phyloP scores from a whole-genome alignment of 2,888 invertebrate genomes.

The Lepidochrysops patricia region DNA sequence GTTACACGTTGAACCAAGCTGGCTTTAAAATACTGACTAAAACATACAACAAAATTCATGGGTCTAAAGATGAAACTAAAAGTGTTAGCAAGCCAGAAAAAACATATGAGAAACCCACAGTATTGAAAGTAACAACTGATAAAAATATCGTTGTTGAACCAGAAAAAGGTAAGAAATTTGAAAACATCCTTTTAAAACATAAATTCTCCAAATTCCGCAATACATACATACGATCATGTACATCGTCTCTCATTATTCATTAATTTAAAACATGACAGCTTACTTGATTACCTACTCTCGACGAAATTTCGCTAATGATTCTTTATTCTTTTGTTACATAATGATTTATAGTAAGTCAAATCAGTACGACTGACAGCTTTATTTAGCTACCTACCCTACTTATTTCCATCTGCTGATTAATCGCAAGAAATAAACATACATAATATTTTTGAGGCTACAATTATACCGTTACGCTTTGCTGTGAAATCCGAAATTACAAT shows the following conservation, averaged over 20 bases:
- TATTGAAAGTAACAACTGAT: conserved; percentile 41
- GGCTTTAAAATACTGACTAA: conserved; percentile 80
- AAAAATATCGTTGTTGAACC: conserved; percentile 37
- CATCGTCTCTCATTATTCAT: background rate
- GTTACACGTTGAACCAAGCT: conserved; percentile 76
- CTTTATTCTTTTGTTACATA: background rate
- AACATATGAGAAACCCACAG: conserved; percentile 39
- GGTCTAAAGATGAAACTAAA: conserved; percentile 61
- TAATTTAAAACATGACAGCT: background rate
- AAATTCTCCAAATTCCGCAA: no score
- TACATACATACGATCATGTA: no score
- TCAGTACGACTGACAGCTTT: background rate
- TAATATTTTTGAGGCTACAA: background rate
- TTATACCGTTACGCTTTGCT: no score
- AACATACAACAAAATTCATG: conserved; percentile 73
- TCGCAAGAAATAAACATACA: background rate
- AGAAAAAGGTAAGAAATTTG: conserved; percentile 36
- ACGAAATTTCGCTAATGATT: background rate
- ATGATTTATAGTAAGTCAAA: background rate
- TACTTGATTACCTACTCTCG: background rate
- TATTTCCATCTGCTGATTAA: background rate
- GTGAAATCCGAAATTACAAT: no score
- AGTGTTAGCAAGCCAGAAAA: conserved; percentile 55
- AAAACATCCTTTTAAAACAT: background rate
- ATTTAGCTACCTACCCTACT: background rate